Base-by-base conservation (phyloP, 1,140 invertebrate species). In the Oppia nitens region DNA sequence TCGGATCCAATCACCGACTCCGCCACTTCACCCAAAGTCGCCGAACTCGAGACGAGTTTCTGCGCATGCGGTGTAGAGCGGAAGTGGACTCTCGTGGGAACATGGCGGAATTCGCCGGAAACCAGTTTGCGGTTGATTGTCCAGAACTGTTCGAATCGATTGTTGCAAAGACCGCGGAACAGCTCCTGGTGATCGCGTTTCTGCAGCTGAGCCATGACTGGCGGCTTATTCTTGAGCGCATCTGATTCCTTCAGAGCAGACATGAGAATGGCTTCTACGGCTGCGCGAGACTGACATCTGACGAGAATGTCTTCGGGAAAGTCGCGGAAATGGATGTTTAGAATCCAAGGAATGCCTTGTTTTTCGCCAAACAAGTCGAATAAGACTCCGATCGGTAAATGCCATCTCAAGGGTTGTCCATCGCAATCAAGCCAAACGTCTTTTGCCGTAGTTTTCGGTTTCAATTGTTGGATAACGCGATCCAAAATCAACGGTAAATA, bases 111-210 rank as follows among this genome's bases (percentile, higher is more conserved):
- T 27, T 79, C 64, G 91, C 85, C n/a, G 28, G 11, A 3, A 93
- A 98, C 98, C 52, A 98, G 72, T 68, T 87, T 83, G 64, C 87
- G 79, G 71, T 98, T 98, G 12, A 98, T 83, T 4, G 87, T 82
- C 94, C 95, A 98, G 73, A 98, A 98, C 71, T 97, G 92, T 72
- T 98, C 93, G 75, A 98, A 98, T 75, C 94, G 96, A 70, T 97
- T 90, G 77, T 97, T 94, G 68, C 85, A 79, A 60, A 98, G 72
- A 25, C 92, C 92, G 47, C 84, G 76, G 92, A 93, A 98, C 4
- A 99, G 74, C 65, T 96, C 90, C 72, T 87, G 91, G 68, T 97
- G 93, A 68, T 99, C 94, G 70, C 94, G 94, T 68, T 92, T 92
- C 67, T 94, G 90, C 93, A 98, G 97, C 62, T 78, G 82, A 28